Evolutionary conservation across 2,888 invertebrate species (phyloP).

Genomic region (Leucania comma): DNA sequence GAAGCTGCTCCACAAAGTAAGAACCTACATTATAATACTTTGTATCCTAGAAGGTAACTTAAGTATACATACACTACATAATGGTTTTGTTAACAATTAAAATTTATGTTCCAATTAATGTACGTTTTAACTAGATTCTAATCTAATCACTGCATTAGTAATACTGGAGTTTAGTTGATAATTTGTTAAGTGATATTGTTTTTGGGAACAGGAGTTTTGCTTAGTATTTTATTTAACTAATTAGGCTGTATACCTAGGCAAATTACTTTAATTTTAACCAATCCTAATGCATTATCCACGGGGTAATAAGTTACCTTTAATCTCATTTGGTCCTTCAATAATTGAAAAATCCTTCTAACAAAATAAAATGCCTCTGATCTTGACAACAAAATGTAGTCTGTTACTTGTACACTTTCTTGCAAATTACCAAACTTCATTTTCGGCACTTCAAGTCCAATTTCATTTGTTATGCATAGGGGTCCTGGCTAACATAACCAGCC

Average conservation of each 20-base stretch:
- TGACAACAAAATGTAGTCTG: too few species aligned
- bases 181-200: neutral
- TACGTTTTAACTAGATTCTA: slow-evolving; percentile 32
- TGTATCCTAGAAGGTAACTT: neutral
- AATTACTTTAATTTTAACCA: too few species aligned
- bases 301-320: slow-evolving; percentile 11
- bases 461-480: too few species aligned
- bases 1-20: slow-evolving; percentile 78
- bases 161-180: neutral
- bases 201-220: neutral
- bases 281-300: neutral
- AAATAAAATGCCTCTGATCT: neutral
- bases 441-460: too few species aligned
- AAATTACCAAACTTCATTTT: neutral
- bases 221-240: too few species aligned
- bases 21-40: slow-evolving; percentile 29
- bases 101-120: slow-evolving; percentile 36
- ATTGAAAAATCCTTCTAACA: neutral
- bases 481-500: too few species aligned
- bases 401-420: too few species aligned
- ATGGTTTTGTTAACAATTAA: slow-evolving; percentile 18
- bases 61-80: neutral
- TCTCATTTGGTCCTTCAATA: neutral
- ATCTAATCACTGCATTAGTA: slow-evolving; percentile 54
- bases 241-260: neutral